A percentile compares a stretch with the other conserved stretches of the same genome.
Conservation (phyloP, 2,797 vertebrate species). For the Myotis pilosus region DNA sequence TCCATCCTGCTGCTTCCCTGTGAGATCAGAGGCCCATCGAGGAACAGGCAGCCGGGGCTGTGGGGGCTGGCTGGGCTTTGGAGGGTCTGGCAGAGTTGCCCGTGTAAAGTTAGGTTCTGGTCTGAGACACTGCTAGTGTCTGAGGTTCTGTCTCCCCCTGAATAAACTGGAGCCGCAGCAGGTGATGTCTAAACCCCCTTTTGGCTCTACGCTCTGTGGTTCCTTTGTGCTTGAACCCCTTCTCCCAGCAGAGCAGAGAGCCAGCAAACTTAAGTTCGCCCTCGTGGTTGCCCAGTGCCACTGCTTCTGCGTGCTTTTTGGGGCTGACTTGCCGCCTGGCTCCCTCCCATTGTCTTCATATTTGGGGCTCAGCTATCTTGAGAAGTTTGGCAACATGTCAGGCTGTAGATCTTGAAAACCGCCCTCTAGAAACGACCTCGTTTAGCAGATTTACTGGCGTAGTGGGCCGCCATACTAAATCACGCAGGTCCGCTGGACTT, state of each 20-base stretch:
- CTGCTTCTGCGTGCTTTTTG: background rate
- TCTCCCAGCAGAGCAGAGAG: background rate
- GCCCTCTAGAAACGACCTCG: constrained; percentile 74
- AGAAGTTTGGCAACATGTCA: constrained; percentile 73
- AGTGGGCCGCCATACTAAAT: constrained; percentile 73
- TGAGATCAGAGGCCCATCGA: background rate
- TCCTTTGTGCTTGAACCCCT: background rate
- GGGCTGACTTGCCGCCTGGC: background rate
- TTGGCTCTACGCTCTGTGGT: background rate
- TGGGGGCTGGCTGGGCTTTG: background rate
- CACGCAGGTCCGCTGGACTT: constrained; percentile 71
- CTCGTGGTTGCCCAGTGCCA: background rate
- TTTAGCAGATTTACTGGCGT: constrained; percentile 77
- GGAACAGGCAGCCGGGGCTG: background rate
- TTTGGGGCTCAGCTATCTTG: constrained; percentile 58
- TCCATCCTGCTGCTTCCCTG: background rate
- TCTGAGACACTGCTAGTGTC: background rate
- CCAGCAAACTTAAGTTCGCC: background rate
- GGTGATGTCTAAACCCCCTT: background rate
- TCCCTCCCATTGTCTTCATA: background rate
- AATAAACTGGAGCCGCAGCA: background rate
- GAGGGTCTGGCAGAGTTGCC: background rate
- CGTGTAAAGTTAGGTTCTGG: background rate
- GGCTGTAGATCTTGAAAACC: constrained; percentile 74
- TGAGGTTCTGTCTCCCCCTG: background rate